Base-by-base conservation (phyloP, 2,888 invertebrate genomes). In the Acronicta aceris region DNA sequence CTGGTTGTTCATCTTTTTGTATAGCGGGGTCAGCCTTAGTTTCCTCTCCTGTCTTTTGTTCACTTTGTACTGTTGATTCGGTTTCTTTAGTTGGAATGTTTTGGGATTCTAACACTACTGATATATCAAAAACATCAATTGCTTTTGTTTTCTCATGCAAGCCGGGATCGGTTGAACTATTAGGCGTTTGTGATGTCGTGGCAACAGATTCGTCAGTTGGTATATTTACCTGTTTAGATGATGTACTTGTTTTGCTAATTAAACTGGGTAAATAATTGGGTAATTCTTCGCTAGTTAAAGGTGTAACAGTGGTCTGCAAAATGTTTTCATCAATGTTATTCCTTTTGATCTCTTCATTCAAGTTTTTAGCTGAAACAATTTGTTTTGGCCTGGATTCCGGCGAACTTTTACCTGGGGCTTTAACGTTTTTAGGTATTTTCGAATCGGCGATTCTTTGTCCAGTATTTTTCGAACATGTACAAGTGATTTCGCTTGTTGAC, bases 81-180 rank as follows among this genome's bases (percentile, higher is more conserved):
- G 42, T 76, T 71, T 71, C 60, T 76, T 76, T 74, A 54, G 76
- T 83, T 89, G 91, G 91, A 91, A 91, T 91, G 90, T 89, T 79
- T 85, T 83, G 78, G 78, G 80, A 66, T 72, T 84, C 74, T 76
- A 77, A 60, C 25, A 66, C 73, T 74, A 63, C 59, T 56, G 62
- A 58, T 51, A 61, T 59, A 65, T 69, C 70, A 56, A 68, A 48
- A 67, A 61, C 54, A 57, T 65, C 53, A 45, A 47, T 15, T 16
- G 52, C 17, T 59, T 65, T 59, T 9, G 13, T 41, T 48, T 51
- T 33, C 12, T n/a, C 33, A 8, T 25, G 41, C 25, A 33, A 43
- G 27, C n/a, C 58, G 25, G 45, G 42, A 36, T 54, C 30, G 2
- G 33, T 50, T 10, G 33, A 25, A 27, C 25, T 64, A 46, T 5